phyloP scores from a whole-genome alignment of 2,797 vertebrate genomes.

The Urophycis tenuis region DNA sequence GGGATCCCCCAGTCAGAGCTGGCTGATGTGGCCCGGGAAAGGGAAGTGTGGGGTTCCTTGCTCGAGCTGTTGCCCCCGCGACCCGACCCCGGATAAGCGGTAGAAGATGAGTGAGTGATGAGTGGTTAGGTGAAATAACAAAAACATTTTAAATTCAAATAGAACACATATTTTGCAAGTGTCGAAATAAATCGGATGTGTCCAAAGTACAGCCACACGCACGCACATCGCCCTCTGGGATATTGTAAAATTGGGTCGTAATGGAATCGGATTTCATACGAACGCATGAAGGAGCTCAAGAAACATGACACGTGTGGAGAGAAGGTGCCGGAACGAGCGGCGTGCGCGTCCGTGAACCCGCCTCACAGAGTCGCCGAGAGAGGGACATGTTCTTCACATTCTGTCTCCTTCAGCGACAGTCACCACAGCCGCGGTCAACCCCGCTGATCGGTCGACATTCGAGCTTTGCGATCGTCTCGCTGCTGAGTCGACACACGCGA shows the following conservation, averaged over 20 bases:
- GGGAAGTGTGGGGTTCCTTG: too few species aligned
- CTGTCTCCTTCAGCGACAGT: too few species aligned
- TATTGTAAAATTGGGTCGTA: neutral
- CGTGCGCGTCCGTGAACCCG: neutral
- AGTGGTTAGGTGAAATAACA: neutral
- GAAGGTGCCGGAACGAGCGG: neutral
- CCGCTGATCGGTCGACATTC: too few species aligned
- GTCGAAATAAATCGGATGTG: neutral
- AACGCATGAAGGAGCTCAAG: neutral
- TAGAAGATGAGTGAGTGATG: too few species aligned
- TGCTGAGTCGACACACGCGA: too few species aligned
- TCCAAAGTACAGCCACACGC: neutral
- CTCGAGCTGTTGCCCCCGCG: too few species aligned
- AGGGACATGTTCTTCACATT: neutral
- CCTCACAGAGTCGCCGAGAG: neutral
- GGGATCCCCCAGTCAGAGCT: too few species aligned
- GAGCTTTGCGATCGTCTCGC: too few species aligned
- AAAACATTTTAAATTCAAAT: neutral
- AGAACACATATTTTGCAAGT: neutral
- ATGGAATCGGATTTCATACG: neutral
- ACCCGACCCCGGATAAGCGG: too few species aligned
- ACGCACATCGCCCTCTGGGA: neutral
- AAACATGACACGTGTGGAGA: neutral
- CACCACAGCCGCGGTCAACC: too few species aligned
- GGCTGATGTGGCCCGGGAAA: too few species aligned